Base-by-base conservation (phyloP, 2,113 vertebrate species). In the Tor tambroides region DNA sequence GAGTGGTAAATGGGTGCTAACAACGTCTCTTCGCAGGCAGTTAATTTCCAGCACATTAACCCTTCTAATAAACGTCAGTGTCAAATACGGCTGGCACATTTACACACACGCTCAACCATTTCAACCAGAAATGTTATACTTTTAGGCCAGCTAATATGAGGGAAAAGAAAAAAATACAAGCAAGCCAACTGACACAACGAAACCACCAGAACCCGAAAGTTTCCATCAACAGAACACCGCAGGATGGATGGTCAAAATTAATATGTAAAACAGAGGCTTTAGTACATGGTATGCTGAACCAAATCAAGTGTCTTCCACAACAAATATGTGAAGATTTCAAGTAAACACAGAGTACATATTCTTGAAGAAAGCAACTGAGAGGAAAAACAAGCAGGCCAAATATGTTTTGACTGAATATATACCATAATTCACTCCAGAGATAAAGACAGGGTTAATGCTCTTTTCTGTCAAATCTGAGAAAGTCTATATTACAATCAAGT, bases 1-100 rank as follows among this genome's bases (percentile, higher is more conserved):
- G 49, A 75, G 90, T 76, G 84, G 80, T 93, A 93, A 94, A 90
- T 93, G 89, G 90, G 94, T 94, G 92, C 89, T 92, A 94, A 94
- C 91, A 91, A 89, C 76, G 41, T 91, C 89, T 81, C 89, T 87
- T 87, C 92, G 89, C 91, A 92, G 92, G 92, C 89, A 91, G 78
- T 88, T 91, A 65, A 89, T 88, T 89, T 89, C 79, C 67, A 72
- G 78, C 65, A 92, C 87, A 89, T 88, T 93, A 94, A 94, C 94
- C 86, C n/a, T 91, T 81, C 91, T 88, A 87, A 92, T 94, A 92
- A 94, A 93, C 87, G 91, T 93, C 92, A 92, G 69, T 51, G 67
- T 85, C 65, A 49, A 89, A 82, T 88, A 89, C 69, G 76, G 43
- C 79, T 89, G 90, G 85, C 89, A 91, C 26, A 54, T 19, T 32